Evolutionary conservation across 2,797 vertebrate genomes (phyloP).

Genomic region (Scleropages formosus): DNA sequence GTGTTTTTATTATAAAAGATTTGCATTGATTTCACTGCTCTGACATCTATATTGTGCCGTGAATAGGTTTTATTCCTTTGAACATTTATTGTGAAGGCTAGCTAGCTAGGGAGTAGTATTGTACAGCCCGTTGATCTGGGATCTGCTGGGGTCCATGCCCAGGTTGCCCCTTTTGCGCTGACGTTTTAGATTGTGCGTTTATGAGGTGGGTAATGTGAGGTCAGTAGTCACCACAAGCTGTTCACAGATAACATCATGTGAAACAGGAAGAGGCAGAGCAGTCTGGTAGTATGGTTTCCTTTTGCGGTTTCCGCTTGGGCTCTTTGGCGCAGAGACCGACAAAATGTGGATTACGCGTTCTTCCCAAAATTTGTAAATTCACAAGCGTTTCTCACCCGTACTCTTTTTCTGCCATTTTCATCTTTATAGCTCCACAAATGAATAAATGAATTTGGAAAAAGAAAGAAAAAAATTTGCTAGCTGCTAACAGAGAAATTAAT

Average conservation of each 20-base stretch:
- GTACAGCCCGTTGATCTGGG: not conserved
- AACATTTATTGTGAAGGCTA: not conserved
- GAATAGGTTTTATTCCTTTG: not conserved
- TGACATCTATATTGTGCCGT: slow-evolving; percentile 1
- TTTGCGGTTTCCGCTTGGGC: slow-evolving; percentile 44
- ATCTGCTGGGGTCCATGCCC: not conserved
- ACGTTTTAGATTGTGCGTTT: not conserved
- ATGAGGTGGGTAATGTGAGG: slow-evolving; percentile 19
- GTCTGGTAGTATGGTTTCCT: slow-evolving; percentile 50
- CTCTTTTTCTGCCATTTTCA: not conserved
- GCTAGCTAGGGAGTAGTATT: not conserved
- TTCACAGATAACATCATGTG: slow-evolving; percentile 38
- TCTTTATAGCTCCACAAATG: not conserved
- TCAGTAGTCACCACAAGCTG: slow-evolving; percentile 26
- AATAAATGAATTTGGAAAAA: not conserved
- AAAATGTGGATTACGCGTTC: slow-evolving; percentile 7
- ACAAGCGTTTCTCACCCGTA: too few relatives aligned
- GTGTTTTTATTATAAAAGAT: not conserved
- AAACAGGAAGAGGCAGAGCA: slow-evolving; percentile 49
- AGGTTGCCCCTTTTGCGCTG: not conserved
- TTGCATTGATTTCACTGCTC: not conserved
- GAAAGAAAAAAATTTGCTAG: not conserved
- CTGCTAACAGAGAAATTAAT: not conserved
- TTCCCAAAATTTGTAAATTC: not conserved
- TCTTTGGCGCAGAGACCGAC: slow-evolving; percentile 20